Percentiles rank a stretch among this genome's conserved stretches.
Conservation (phyloP, 35 echinoderm and acorn worm genomes). For the Lytechinus pictus region DNA sequence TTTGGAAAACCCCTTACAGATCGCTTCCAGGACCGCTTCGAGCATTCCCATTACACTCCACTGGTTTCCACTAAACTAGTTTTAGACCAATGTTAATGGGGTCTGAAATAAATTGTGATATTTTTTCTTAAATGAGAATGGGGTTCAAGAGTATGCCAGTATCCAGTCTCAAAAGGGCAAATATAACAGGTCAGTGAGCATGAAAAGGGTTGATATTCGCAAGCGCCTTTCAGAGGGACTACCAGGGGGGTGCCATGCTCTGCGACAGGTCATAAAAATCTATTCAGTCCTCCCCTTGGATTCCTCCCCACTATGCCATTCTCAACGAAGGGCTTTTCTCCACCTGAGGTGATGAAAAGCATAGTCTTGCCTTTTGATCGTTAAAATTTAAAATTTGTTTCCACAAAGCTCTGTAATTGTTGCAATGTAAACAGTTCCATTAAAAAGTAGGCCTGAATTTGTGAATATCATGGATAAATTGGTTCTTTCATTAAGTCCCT, state of each 20-base stretch:
- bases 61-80: no score
- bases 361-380: background rate
- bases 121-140: no score
- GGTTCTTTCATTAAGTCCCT: no score
- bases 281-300: background rate
- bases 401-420: background rate
- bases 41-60: no score
- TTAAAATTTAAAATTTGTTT: background rate
- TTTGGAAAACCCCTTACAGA: no score
- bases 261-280: background rate
- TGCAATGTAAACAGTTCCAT: background rate
- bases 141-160: no score
- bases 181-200: background rate
- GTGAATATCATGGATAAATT: no score
- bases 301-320: background rate
- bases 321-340: background rate
- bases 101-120: no score
- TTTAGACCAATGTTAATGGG: no score
- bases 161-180: background rate
- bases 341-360: background rate
- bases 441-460: background rate
- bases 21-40: no score
- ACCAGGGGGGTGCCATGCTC: conserved; percentile 9
- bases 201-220: conserved; percentile 4
- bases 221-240: background rate